A percentile compares a stretch with the other conserved stretches of the same genome.
phyloP scores from a whole-genome alignment of 2,888 invertebrate genomes.

The Subacronicta megacephala region DNA sequence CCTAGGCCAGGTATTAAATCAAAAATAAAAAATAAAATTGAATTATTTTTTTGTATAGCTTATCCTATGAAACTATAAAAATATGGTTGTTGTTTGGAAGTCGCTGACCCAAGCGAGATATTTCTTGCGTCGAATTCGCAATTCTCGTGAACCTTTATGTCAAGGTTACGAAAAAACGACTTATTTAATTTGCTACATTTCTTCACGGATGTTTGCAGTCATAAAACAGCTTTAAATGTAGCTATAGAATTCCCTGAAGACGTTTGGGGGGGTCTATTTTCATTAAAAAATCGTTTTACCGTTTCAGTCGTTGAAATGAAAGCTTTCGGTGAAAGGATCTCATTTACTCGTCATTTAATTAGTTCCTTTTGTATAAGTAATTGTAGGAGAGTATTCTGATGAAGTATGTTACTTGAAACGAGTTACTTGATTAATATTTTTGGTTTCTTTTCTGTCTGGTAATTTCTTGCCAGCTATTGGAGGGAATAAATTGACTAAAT shows the following conservation, averaged over 20 bases:
- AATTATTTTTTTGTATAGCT: too few species aligned
- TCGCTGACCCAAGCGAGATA: slow-evolving; percentile 2
- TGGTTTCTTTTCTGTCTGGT: not conserved
- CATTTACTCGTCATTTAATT: slow-evolving; percentile 21
- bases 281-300: slow-evolving; percentile 10
- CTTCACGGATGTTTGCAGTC: not conserved
- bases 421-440: not conserved
- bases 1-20: too few species aligned
- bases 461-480: not conserved
- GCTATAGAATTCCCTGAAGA: slow-evolving; percentile 15
- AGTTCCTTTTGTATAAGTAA: slow-evolving; percentile 22
- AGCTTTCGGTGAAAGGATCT: slow-evolving; percentile 15
- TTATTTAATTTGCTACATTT: slow-evolving; percentile 2
- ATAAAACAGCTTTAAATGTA: slow-evolving; percentile 7
- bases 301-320: slow-evolving; percentile 17
- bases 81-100: not conserved
- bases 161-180: not conserved
- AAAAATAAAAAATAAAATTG: too few species aligned
- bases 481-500: not conserved
- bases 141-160: not conserved
- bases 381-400: slow-evolving; percentile 7
- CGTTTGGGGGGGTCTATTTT: slow-evolving; percentile 2
- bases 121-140: not conserved
- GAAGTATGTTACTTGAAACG: slow-evolving; percentile 2
- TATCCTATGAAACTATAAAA: too few species aligned